Conservation (phyloP, 2,797 vertebrate genomes). For the Pygocentrus nattereri region DNA sequence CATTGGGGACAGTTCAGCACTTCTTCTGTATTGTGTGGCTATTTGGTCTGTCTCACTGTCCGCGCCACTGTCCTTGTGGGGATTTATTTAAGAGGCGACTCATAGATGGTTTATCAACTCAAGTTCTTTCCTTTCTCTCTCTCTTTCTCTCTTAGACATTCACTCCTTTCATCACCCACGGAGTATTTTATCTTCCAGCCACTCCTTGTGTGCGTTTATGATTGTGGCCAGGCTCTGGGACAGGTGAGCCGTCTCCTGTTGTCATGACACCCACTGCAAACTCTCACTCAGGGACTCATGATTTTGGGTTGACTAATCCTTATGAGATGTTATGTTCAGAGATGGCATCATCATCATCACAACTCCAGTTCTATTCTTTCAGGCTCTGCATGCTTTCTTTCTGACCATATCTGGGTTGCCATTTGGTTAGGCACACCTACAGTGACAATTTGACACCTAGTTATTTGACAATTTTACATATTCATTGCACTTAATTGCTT, state of each 20-base stretch:
- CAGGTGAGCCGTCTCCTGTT: constrained; percentile 37
- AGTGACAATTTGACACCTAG: no score
- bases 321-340: constrained; percentile 37
- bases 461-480: no score
- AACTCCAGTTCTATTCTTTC: not conserved
- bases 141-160: constrained; percentile 3
- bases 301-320: constrained; percentile 34
- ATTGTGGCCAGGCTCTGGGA: not conserved
- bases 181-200: constrained; percentile 35
- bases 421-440: no score
- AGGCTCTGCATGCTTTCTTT: no score
- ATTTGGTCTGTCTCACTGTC: constrained; percentile 54
- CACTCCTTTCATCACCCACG: constrained; percentile 4
- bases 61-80: constrained; percentile 67
- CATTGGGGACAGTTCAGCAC: constrained; percentile 70
- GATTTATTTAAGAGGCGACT: constrained; percentile 71
- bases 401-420: no score
- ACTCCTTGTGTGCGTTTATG: constrained; percentile 7
- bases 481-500: no score
- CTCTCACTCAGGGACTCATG: constrained; percentile 8
- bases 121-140: constrained; percentile 26
- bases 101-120: constrained; percentile 68
- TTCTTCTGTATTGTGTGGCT: constrained; percentile 49
- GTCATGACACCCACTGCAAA: constrained; percentile 42
- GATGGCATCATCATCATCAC: not conserved